These are phyloP conservation scores for Macrobrachium nipponense DNA, from an alignment of 1,140 invertebrate genomes.

Conservation along the genomic window DNA sequence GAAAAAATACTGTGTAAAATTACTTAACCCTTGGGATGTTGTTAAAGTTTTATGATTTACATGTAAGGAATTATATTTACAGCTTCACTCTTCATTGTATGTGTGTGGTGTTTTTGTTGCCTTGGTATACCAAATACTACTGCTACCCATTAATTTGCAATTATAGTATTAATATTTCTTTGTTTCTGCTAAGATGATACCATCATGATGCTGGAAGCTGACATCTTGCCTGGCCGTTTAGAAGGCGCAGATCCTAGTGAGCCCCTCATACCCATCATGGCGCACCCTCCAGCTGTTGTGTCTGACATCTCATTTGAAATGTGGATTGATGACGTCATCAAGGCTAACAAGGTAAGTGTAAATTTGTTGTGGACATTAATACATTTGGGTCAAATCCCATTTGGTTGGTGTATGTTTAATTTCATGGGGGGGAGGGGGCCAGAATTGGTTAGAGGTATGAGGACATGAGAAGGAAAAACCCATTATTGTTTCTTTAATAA, in stretches of 20 bases:
- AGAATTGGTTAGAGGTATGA: slow-evolving; percentile 1
- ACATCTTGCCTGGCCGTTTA: slow-evolving; percentile 80
- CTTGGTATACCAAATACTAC: neutral
- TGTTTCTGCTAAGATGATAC: slow-evolving; percentile 70
- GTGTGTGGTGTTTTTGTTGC: too few relatives aligned
- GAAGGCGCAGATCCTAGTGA: slow-evolving; percentile 68
- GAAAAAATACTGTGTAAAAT: too few relatives aligned
- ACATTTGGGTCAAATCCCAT: too few relatives aligned
- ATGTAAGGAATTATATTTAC: too few relatives aligned
- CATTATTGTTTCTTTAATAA: too few relatives aligned
- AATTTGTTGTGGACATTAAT: too few relatives aligned
- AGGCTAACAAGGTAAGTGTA: slow-evolving; percentile 66
- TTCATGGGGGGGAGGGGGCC: too few relatives aligned
- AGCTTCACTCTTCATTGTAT: neutral
- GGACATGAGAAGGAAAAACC: neutral
- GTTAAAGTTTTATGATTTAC: too few relatives aligned
- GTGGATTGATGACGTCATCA: slow-evolving; percentile 76
- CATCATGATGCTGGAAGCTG: slow-evolving; percentile 88
- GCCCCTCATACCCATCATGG: slow-evolving; percentile 81
- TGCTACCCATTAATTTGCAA: neutral
- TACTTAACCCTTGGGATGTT: too few relatives aligned
- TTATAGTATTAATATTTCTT: neutral
- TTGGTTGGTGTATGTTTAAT: too few relatives aligned
- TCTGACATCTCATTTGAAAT: slow-evolving; percentile 83
- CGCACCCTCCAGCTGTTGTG: slow-evolving; percentile 79